Base-by-base conservation (phyloP, 2,113 vertebrate genomes). In the Catharus minimus region DNA sequence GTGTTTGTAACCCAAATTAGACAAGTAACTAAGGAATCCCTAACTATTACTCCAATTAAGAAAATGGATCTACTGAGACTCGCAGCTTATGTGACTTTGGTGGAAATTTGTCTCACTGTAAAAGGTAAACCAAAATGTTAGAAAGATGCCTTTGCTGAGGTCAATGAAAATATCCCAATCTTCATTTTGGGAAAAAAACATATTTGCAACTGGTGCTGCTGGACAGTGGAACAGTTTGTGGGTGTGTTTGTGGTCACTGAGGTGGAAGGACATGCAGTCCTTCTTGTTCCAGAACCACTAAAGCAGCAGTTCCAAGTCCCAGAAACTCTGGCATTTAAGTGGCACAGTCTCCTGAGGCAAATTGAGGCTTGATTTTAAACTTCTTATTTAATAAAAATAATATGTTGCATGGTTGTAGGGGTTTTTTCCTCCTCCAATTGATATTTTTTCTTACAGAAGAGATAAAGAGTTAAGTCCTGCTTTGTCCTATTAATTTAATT, bases 401-500 rank as follows among this genome's bases (percentile, higher is more conserved):
- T 36, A 71, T 13, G 2, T 32, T 78, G 22, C 8, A 13, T 65
- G 44, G 7, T 71, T 30, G 28, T 60, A 47, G 20, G 1, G 10
- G 9, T 19, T 76, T 46, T 28, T 26, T 2, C 7, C 14, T 61
- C 20, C 30, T 72, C n/a, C 60, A 80, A 11, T 5, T 53, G 39
- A 30, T 84, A 14, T 69, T 74, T 44, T 94, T 67, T 53, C 49
- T 86, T 94, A 46, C 47, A 68, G 57, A 78, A 72, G 44, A 43
- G 21, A 76, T 61, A 58, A 73, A 87, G 24, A 75, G 47, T 65
- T 58, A 88, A 77, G 43, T 69, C 89, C 74, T 78, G n/a, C 66
- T 82, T 94, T 94, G 33, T 88, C 43, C 27, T 86, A 60, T 89
- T 94, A 94, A 92, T 94, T 89, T 82, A 92, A 94, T 96, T 92